These are phyloP conservation scores for Portevinia maculata DNA, from an alignment of 2,888 invertebrate genomes.

Conservation along the genomic window DNA sequence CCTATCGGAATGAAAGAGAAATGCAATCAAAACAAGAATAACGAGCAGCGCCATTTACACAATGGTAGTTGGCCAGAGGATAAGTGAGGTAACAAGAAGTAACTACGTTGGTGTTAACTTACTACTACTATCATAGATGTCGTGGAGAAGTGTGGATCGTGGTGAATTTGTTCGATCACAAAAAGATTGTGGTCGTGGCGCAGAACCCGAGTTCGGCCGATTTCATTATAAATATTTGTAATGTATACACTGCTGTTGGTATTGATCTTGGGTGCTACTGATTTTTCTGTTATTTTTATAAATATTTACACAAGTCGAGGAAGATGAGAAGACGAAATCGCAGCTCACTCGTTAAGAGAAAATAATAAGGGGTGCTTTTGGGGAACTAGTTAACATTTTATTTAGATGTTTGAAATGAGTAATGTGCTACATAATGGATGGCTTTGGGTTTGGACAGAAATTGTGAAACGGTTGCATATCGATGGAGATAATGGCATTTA, in stretches of 20 bases:
- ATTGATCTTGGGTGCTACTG: constrained; percentile 66
- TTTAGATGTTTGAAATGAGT: constrained; percentile 38
- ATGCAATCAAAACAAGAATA: constrained; percentile 40
- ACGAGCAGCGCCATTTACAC: constrained; percentile 52
- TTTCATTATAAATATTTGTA: constrained; percentile 65
- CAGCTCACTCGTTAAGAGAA: constrained; percentile 43
- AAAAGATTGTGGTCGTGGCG: constrained; percentile 46
- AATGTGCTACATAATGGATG: constrained; percentile 3
- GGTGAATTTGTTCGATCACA: constrained; percentile 39
- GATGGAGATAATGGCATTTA: constrained; percentile 24
- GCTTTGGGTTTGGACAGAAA: not conserved
- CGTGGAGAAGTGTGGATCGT: constrained; percentile 37
- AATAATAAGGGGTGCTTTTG: constrained; percentile 2
- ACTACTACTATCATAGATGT: constrained; percentile 1
- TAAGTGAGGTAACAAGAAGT: not conserved
- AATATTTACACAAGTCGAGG: constrained; percentile 35
- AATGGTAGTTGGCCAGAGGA: constrained; percentile 9
- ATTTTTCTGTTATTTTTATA: constrained; percentile 39
- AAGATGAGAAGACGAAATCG: constrained; percentile 10
- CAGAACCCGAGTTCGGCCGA: constrained; percentile 28
- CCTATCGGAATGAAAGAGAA: constrained; percentile 37
- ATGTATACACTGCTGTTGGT: constrained; percentile 44
- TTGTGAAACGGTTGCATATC: constrained; percentile 40
- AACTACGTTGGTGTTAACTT: not conserved
- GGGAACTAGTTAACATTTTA: constrained; percentile 21